These are phyloP conservation scores for Coracias cyanogaster DNA, from an alignment of 2,797 vertebrate genomes.

Conservation along the genomic window DNA sequence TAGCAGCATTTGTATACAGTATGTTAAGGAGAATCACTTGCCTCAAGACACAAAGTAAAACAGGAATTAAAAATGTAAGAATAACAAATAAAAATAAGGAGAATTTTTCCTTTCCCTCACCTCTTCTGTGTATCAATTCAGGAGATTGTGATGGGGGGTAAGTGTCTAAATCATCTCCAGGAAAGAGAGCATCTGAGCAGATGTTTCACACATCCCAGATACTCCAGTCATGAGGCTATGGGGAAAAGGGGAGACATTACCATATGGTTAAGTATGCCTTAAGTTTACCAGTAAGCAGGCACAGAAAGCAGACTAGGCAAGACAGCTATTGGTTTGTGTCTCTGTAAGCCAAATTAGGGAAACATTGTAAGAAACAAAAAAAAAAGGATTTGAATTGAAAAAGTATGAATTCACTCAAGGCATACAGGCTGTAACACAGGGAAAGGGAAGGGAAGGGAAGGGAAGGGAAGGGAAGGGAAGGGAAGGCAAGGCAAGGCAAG, in stretches of 20 bases:
- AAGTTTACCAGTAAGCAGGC: not conserved
- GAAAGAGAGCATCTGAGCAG: not conserved
- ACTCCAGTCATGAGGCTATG: not conserved
- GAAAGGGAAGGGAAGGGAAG: no score
- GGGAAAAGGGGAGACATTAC: not conserved
- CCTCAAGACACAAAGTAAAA: not conserved
- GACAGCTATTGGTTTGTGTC: not conserved
- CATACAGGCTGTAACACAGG: not conserved
- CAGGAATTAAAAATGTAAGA: not conserved
- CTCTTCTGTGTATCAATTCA: not conserved
- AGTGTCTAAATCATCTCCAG: not conserved
- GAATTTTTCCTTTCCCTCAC: not conserved
- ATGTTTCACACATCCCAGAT: not conserved
- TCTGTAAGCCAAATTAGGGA: not conserved
- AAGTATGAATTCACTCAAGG: not conserved
- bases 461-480: no score
- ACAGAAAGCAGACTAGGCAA: not conserved
- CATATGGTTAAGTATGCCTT: not conserved
- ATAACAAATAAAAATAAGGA: not conserved
- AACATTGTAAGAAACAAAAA: not conserved
- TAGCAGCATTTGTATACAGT: not conserved
- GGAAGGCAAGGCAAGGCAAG: no score
- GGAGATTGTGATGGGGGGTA: not conserved
- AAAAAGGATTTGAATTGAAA: not conserved
- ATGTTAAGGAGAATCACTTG: not conserved